Conservation (phyloP, 2,888 invertebrate genomes). For the Chironomus riparius region DNA sequence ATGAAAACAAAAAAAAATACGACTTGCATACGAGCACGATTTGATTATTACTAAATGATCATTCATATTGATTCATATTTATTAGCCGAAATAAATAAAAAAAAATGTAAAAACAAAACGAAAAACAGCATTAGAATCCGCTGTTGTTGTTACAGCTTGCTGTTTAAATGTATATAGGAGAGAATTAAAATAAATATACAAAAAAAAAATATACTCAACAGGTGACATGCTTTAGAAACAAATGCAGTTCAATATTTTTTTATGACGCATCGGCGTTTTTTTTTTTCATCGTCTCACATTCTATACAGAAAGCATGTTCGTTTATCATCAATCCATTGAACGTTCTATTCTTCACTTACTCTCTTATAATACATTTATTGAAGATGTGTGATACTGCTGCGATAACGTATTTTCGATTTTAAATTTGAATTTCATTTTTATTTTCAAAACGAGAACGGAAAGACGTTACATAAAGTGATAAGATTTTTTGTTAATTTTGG, state of each 20-base stretch:
- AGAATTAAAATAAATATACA: constrained; percentile 5
- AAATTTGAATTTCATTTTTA: not conserved
- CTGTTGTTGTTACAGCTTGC: not conserved
- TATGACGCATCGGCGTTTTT: not conserved
- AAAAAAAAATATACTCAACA: constrained; percentile 26
- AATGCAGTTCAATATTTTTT: not conserved
- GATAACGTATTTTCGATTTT: not conserved
- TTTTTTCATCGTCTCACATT: not conserved
- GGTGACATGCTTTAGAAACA: constrained; percentile 21
- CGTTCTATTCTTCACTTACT: not conserved
- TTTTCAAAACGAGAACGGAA: not conserved
- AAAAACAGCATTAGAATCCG: constrained; percentile 12
- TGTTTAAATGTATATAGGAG: not conserved
- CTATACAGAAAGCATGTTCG: not conserved
- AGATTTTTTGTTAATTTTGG: no score
- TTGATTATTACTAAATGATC: constrained; percentile 23
- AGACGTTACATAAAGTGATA: not conserved
- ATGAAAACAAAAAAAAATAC: not conserved
- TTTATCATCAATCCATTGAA: not conserved
- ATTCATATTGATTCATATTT: constrained; percentile 23
- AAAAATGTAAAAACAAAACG: not conserved
- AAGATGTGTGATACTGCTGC: not conserved
- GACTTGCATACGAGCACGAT: constrained; percentile 23
- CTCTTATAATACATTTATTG: not conserved
- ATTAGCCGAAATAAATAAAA: constrained; percentile 9